Percentiles rank a stretch among this genome's conserved stretches.
These are phyloP conservation scores for Chloromyia formosa DNA, from an alignment of 2,888 invertebrate species.

Conservation along the genomic window DNA sequence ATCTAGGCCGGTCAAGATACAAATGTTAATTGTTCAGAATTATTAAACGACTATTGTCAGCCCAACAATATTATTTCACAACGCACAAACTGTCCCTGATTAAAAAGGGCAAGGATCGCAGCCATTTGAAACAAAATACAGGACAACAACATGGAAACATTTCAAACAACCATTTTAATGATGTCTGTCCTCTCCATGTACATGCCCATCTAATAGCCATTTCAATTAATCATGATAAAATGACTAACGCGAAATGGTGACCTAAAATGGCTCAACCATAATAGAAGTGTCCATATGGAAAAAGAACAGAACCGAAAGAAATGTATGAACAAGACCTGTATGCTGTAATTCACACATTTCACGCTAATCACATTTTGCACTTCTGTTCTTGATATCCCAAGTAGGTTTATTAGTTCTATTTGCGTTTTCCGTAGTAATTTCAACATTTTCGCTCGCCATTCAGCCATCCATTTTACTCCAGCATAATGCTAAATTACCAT, in stretches of 20 bases:
- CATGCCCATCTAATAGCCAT: neutral
- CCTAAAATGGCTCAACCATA: neutral
- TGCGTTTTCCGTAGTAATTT: constrained; percentile 33
- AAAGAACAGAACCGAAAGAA: neutral
- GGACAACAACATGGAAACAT: too few relatives aligned
- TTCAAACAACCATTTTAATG: too few relatives aligned
- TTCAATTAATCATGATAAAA: constrained; percentile 36
- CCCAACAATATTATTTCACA: too few relatives aligned
- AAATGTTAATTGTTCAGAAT: too few relatives aligned
- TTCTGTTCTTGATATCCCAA: constrained; percentile 28
- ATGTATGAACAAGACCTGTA: constrained; percentile 4
- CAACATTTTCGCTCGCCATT: constrained; percentile 18
- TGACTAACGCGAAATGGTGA: constrained; percentile 13
- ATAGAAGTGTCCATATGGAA: too few relatives aligned
- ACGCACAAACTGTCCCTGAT: too few relatives aligned
- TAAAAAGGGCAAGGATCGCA: too few relatives aligned
- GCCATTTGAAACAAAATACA: too few relatives aligned
- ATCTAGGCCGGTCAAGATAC: too few relatives aligned
- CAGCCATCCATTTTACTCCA: neutral
- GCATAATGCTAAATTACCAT: too few relatives aligned
- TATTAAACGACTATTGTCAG: too few relatives aligned
- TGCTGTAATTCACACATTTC: constrained; percentile 32
- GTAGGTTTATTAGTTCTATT: constrained; percentile 30
- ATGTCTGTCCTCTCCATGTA: too few relatives aligned
- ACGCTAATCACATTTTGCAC: constrained; percentile 40